Evolutionary conservation across 2,113 vertebrate species (phyloP).

Genomic region (Himantopus leucocephalus): DNA sequence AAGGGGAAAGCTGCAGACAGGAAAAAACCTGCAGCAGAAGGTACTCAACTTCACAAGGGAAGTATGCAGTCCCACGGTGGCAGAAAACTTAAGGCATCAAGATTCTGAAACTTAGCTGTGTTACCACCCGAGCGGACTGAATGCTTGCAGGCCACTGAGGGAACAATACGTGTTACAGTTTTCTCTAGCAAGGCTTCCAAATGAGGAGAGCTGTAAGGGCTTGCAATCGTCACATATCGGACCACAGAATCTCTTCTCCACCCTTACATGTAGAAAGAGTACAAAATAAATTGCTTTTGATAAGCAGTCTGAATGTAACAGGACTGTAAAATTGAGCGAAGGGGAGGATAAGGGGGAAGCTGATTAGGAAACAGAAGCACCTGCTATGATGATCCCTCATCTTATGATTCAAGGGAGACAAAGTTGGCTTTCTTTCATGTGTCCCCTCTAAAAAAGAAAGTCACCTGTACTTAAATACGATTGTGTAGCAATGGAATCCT

Average conservation of each 20-base stretch:
- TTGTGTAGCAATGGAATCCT: background rate
- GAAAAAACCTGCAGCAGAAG: background rate
- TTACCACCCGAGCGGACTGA: background rate
- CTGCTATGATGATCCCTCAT: background rate
- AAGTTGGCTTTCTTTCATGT: background rate
- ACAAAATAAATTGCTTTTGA: background rate
- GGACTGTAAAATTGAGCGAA: background rate
- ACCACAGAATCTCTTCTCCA: background rate
- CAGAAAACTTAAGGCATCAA: background rate
- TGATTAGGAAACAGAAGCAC: background rate
- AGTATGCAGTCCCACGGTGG: rapidly evolving
- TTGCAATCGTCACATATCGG: rapidly evolving
- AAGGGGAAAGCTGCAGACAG: background rate
- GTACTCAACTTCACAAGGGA: background rate
- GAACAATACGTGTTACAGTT: rapidly evolving
- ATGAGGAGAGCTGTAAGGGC: background rate
- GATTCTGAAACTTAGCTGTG: background rate
- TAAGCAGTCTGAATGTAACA: background rate
- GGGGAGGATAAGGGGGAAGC: background rate
- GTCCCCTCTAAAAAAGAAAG: background rate
- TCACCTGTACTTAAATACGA: background rate
- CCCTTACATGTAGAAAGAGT: background rate
- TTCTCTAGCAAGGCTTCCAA: background rate
- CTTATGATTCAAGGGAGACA: background rate
- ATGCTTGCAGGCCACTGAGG: background rate